Base-by-base conservation (phyloP, 2,888 invertebrate genomes). In the Cataglyphis altisquamis region DNA sequence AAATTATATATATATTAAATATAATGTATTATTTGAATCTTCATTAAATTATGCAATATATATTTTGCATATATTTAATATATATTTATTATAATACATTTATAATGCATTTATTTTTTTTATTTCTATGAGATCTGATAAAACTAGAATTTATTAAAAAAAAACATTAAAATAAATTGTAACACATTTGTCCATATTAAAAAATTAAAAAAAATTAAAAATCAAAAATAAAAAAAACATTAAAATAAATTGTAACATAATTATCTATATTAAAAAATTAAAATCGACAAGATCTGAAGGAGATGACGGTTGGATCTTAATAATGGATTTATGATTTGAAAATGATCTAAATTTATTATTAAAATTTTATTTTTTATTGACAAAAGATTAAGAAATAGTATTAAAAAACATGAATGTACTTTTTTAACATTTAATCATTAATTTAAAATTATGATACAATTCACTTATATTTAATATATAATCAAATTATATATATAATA, bases 1-100 rank as follows among this genome's bases (percentile, higher is more conserved):
- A 48, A 18, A 48, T 48, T 48, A 48, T 48, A n/a, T n/a, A n/a
- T n/a, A n/a, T n/a, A n/a, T n/a, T n/a, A 48, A 77, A 25, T 52
- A 39, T 12, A 32, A 41, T 25, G 0, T 29, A 52, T 67, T 10
- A 39, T 3, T n/a, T 32, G 10, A 74, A 48, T 74, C 4, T 15
- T 55, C 4, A 5, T 48, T 21, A 18, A 29, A 70, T 41, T 52
- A 29, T 3, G 8, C n/a, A 9, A 52, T 52, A 52, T 52, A 52
- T 52, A 52, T 52, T 70, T 55, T 39, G 9, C 3, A 1, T 12
- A 29, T 2, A 68, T 32, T 21, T 32, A 8, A 52, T 12, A 29
- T n/a, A 21, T 45, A 45, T 15, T 4, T 45, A 15, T 45, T 45
- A 45, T 45, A 15, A 45, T 45, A 45, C 1, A 15, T 45, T 45